These are phyloP conservation scores for Perizoma affinitatum DNA, from an alignment of 2,888 invertebrate species.

Conservation along the genomic window DNA sequence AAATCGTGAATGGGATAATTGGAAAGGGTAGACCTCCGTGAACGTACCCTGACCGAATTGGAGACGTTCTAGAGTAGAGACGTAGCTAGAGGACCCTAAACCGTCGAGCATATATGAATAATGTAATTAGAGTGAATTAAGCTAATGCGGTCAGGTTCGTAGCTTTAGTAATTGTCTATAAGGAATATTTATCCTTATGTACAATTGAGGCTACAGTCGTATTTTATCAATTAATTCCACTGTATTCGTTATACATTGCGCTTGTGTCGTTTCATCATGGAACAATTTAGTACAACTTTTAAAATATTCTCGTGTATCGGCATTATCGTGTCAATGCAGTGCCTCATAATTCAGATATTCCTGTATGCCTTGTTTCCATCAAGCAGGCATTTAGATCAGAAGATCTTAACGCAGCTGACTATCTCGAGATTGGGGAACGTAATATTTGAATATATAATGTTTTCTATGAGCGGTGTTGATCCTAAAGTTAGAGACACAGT, in stretches of 20 bases:
- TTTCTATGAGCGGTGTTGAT: not conserved
- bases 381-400: slow-evolving; percentile 61
- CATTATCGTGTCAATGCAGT: slow-evolving; percentile 1
- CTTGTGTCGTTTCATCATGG: slow-evolving; percentile 11
- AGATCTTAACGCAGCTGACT: slow-evolving; percentile 59
- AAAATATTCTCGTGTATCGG: slow-evolving; percentile 9
- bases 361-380: slow-evolving; percentile 48
- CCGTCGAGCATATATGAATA: no score
- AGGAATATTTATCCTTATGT: no score
- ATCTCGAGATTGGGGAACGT: slow-evolving; percentile 57
- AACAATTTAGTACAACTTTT: not conserved
- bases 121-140: no score
- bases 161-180: no score
- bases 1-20: no score
- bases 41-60: no score
- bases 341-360: slow-evolving; percentile 48
- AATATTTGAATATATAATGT: slow-evolving; percentile 48
- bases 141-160: no score
- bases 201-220: no score
- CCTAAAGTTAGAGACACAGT: slow-evolving; percentile 29
- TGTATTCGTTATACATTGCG: not conserved
- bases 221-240: not conserved
- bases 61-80: no score
- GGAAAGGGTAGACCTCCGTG: no score
- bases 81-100: no score